Base-by-base conservation (phyloP, 2,888 invertebrate genomes). In the Boloria euphrosyne region DNA sequence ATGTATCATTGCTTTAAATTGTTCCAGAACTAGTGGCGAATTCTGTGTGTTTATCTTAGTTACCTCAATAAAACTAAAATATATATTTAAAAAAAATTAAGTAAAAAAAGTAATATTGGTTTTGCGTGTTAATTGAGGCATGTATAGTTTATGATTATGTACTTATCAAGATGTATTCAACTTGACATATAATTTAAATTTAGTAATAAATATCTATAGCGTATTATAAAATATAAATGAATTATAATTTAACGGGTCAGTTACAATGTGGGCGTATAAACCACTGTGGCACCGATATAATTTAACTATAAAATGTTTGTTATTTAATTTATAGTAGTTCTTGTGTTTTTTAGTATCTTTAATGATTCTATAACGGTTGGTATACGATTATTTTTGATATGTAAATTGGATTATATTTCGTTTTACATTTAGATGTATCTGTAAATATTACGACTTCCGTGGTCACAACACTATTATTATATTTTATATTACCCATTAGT, bases 201-300 rank as follows among this genome's bases (percentile, higher is more conserved):
- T 59, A 59, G 27, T 58, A 49, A 16, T 49, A n/a, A 16, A 27
- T 52, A 27, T 13, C 16, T 10, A 38, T 49, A 49, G n/a, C 14
- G 6, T 46, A 47, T 58, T 54, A 58, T 64, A 65, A 47, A 46
- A 16, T 57, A 58, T 51, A 58, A 44, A 52, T 10, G 51, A 14
- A 17, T 31, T 54, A 47, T 59, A 59, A 59, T 59, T 59, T 59
- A 49, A 59, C 50, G 18, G 49, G 49, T 58, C 16, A 46, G 27
- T 46, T 46, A 57, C 22, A 27, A 46, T 38, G 72, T 71, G 67
- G 72, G 73, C 71, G 71, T 57, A 62, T 46, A 54, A 62, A 68
- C 64, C 60, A 61, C 65, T 65, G 65, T 52, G 68, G 58, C 68
- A 65, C 62, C 53, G 67, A 67, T 65, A 61, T 38, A 68, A 66